Evolutionary conservation across 2,113 vertebrate species (phyloP).

Genomic region (Narcine bancroftii): DNA sequence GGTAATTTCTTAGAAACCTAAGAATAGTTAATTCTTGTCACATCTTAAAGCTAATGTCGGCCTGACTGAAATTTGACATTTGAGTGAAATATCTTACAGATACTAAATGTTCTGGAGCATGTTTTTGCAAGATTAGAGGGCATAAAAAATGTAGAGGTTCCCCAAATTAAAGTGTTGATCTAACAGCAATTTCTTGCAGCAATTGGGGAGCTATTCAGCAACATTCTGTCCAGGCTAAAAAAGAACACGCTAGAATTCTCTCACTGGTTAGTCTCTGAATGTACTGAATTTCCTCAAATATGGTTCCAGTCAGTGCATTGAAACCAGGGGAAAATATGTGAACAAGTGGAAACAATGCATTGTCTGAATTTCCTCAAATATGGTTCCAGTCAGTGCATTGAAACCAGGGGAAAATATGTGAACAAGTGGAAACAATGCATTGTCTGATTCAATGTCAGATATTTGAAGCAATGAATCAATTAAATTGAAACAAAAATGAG

Average conservation of each 20-base stretch:
- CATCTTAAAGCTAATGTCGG: not conserved
- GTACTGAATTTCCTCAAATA: too few relatives aligned
- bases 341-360: not conserved
- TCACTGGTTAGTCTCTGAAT: not conserved
- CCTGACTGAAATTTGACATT: not conserved
- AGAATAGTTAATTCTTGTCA: not conserved
- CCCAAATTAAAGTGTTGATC: not conserved
- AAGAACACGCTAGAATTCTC: not conserved
- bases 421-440: not conserved
- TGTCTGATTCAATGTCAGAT: not conserved
- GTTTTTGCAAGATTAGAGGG: not conserved
- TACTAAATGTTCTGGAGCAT: not conserved
- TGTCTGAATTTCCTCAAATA: too few relatives aligned
- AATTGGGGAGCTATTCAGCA: not conserved
- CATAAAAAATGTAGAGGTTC: not conserved
- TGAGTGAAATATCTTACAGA: not conserved
- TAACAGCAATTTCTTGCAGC: not conserved
- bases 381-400: not conserved
- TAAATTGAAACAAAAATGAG: not conserved
- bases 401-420: not conserved
- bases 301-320: not conserved
- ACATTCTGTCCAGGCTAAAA: not conserved
- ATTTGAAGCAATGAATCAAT: not conserved
- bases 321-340: not conserved
- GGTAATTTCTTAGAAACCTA: too few relatives aligned